These are phyloP conservation scores for Pseudomugil gertrudae DNA, from an alignment of 2,797 vertebrate species.

Conservation along the genomic window DNA sequence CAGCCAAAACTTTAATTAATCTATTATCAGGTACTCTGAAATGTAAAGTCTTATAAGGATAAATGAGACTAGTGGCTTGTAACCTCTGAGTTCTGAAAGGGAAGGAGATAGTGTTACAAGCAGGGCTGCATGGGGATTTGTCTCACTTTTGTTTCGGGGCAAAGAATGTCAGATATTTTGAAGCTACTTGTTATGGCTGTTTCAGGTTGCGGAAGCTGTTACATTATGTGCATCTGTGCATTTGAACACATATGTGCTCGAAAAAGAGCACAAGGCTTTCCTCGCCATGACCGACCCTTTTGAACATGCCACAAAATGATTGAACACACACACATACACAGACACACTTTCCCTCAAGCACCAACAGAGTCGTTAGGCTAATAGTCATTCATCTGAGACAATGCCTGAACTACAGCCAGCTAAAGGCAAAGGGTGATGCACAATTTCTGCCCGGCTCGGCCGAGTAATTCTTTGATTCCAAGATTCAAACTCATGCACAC, in stretches of 20 bases:
- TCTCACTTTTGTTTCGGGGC: slow-evolving; percentile 48
- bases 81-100: slow-evolving; percentile 60
- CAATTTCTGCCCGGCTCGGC: slow-evolving; percentile 44
- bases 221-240: slow-evolving; percentile 16
- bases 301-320: slow-evolving; percentile 21
- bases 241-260: slow-evolving; percentile 19
- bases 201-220: slow-evolving; percentile 33
- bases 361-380: slow-evolving; percentile 51
- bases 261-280: slow-evolving; percentile 43
- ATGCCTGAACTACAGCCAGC: slow-evolving; percentile 54
- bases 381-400: slow-evolving; percentile 67
- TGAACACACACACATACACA: slow-evolving; percentile 22
- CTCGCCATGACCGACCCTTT: slow-evolving; percentile 22
- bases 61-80: slow-evolving; percentile 75
- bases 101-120: slow-evolving; percentile 82
- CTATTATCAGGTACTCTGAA: slow-evolving; percentile 77
- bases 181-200: slow-evolving; percentile 29
- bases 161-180: slow-evolving; percentile 54
- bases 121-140: slow-evolving; percentile 76
- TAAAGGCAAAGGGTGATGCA: slow-evolving; percentile 45
- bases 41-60: slow-evolving; percentile 80
- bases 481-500: slow-evolving; percentile 51
- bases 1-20: slow-evolving; percentile 75
- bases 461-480: slow-evolving; percentile 55
- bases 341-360: slow-evolving; percentile 38